Conservation (phyloP, 92 coral and sea anemone genomes). For the Desmophyllum pertusum region DNA sequence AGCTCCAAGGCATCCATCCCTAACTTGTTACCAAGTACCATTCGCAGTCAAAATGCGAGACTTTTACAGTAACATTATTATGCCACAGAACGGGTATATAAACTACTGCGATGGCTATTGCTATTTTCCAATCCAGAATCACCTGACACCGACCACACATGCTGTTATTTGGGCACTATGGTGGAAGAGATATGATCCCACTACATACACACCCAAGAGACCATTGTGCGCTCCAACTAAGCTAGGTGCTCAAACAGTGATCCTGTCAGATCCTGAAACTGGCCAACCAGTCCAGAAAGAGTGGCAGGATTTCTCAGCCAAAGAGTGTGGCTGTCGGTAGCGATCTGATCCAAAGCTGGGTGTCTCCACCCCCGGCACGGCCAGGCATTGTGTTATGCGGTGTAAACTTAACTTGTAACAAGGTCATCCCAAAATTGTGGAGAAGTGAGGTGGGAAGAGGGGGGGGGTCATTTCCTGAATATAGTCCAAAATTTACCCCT, state of each 20-base stretch:
- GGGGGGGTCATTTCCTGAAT: not conserved
- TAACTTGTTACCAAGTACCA: slow-evolving; percentile 7
- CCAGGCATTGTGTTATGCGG: not conserved
- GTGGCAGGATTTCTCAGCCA: slow-evolving; percentile 19
- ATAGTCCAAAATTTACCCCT: not conserved
- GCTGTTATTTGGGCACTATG: slow-evolving; percentile 12
- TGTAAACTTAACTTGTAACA: not conserved
- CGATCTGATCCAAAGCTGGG: not conserved
- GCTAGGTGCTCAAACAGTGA: slow-evolving; percentile 1
- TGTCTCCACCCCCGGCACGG: too few species aligned
- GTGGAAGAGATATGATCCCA: not conserved
- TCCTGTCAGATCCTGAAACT: not conserved
- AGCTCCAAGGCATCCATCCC: not conserved
- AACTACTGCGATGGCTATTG: slow-evolving; percentile 38
- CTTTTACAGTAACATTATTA: slow-evolving; percentile 7
- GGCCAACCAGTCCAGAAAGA: slow-evolving; percentile 9
- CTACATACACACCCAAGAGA: not conserved
- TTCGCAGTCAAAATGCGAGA: slow-evolving; percentile 4
- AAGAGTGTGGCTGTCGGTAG: slow-evolving; percentile 28
- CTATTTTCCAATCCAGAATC: slow-evolving; percentile 26
- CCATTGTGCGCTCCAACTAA: slow-evolving; percentile 28
- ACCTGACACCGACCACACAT: slow-evolving; percentile 32
- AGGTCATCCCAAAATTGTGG: not conserved
- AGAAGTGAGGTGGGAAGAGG: not conserved
- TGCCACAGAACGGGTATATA: not conserved